These are phyloP conservation scores for Cheirogaleus medius DNA, from an alignment of 2,113 vertebrate species.

Conservation along the genomic window DNA sequence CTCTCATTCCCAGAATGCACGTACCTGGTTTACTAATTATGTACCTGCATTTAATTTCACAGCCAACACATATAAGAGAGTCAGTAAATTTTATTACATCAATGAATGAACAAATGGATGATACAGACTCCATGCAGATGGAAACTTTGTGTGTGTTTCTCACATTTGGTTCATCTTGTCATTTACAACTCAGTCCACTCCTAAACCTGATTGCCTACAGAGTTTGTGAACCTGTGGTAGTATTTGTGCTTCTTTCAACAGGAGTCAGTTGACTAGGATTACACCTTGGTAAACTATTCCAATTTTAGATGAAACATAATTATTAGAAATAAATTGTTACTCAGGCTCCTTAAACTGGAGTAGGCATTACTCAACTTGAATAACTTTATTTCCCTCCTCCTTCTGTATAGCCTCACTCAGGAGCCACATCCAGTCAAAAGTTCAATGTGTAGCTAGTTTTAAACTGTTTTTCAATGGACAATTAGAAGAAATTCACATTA, in stretches of 20 bases:
- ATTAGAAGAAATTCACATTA: background rate
- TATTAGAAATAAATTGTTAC: background rate
- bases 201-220: background rate
- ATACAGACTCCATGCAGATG: background rate
- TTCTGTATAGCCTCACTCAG: background rate
- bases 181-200: background rate
- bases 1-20: background rate
- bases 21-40: background rate
- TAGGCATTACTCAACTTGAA: background rate
- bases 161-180: background rate
- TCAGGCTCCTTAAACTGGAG: background rate
- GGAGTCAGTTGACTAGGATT: background rate
- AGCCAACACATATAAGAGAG: background rate
- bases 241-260: background rate
- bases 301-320: background rate
- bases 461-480: background rate
- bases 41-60: background rate
- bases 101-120: background rate
- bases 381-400: background rate
- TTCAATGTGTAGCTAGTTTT: background rate
- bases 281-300: background rate
- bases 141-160: background rate
- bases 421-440: background rate
- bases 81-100: background rate
- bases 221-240: background rate